Evolutionary conservation across 2,888 invertebrate genomes (phyloP).

Genomic region (Catocala nupta): DNA sequence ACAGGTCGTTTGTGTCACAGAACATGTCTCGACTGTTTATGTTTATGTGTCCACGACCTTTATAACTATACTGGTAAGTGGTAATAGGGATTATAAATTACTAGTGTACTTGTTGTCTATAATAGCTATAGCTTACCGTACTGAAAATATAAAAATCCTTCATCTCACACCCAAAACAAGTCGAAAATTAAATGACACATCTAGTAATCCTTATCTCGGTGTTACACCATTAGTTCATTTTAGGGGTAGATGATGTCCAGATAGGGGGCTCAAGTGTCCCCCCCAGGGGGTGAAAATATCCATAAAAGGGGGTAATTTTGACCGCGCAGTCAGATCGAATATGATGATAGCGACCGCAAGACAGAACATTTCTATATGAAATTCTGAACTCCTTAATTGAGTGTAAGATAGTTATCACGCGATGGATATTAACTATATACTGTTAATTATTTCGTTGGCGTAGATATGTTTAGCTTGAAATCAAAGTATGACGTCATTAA

Average conservation of each 20-base stretch:
- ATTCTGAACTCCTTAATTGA: conserved; percentile 84
- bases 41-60: too few relatives aligned
- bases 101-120: too few relatives aligned
- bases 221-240: conserved; percentile 80
- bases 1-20: too few relatives aligned
- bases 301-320: conserved; percentile 85
- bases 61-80: too few relatives aligned
- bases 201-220: conserved; percentile 57
- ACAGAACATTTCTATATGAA: conserved; percentile 82
- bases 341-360: conserved; percentile 78
- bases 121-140: too few relatives aligned
- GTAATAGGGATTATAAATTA: too few relatives aligned
- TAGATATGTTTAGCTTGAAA: conserved; percentile 6
- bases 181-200: conserved; percentile 51
- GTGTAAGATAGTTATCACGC: conserved; percentile 78
- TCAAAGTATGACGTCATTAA: too few relatives aligned
- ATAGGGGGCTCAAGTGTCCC: conserved; percentile 86
- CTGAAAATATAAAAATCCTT: too few relatives aligned
- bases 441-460: conserved; percentile 75
- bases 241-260: conserved; percentile 86
- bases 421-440: conserved; percentile 73
- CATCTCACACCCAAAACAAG: neutral
- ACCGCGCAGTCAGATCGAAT: conserved; percentile 84
- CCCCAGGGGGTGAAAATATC: conserved; percentile 83
- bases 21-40: too few relatives aligned